These are phyloP conservation scores for Stenopsyche tienmushanensis DNA, from an alignment of 1,140 invertebrate genomes.

Conservation along the genomic window DNA sequence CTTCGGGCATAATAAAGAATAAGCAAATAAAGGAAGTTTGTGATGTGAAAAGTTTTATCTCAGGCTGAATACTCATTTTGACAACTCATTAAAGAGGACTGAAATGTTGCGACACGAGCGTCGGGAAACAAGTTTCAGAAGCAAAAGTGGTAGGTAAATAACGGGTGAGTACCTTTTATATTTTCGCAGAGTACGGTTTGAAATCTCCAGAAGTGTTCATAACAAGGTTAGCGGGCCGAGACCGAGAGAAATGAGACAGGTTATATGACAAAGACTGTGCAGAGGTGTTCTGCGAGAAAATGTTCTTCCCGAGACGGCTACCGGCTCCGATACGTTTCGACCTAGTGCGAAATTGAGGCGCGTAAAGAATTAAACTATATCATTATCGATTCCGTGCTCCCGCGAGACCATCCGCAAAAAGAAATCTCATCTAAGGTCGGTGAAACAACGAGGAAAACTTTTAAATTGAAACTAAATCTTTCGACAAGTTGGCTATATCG, in stretches of 20 bases:
- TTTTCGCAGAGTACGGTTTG: constrained; percentile 7
- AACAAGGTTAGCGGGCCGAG: constrained; percentile 19
- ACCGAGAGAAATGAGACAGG: constrained; percentile 14
- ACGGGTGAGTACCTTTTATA: neutral
- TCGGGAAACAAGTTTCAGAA: neutral
- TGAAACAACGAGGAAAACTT: constrained; percentile 36
- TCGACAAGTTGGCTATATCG: constrained; percentile 24
- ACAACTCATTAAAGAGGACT: constrained; percentile 6
- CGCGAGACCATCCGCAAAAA: constrained; percentile 32
- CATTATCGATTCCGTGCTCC: constrained; percentile 21
- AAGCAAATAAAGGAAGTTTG: too few species aligned
- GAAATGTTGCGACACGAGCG: neutral
- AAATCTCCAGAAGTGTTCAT: constrained; percentile 12
- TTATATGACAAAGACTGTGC: constrained; percentile 11
- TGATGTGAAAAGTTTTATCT: too few species aligned
- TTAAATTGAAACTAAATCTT: constrained; percentile 42
- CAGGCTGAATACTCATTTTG: neutral
- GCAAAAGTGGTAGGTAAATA: constrained; percentile 19
- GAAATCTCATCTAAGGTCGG: constrained; percentile 32
- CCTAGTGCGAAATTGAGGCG: neutral
- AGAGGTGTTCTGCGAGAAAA: neutral
- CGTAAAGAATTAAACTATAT: neutral
- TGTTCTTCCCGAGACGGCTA: neutral
- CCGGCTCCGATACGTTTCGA: too few species aligned
- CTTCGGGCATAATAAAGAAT: too few species aligned